Evolutionary conservation across 2,797 vertebrate species (phyloP), one percentile per base, ranked within the genome.

Genomic region (Enteromius trimaculatus): DNA sequence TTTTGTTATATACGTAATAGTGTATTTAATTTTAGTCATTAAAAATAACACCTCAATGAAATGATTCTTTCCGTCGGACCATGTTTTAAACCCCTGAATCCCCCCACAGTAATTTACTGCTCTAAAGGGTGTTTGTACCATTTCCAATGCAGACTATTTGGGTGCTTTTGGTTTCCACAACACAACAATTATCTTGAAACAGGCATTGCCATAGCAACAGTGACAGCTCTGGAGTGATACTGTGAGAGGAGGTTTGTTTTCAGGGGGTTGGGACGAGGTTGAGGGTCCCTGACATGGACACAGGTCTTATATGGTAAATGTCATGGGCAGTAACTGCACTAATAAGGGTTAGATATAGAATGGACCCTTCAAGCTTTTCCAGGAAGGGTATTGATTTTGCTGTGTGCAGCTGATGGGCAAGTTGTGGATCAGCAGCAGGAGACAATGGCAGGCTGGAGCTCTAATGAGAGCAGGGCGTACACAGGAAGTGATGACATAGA

Each of bases 401-500:
- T 39, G 78, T 77, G 47, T 47, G 72, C 42, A 49, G 58, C 60
- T 83, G 79, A 79, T 79, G 77, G 65, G 70, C 19, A 65, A 83
- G 82, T 70, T 21, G 31, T 60, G 68, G 34, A 86, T 65, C 74
- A 81, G 77, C 69, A 84, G 81, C 74, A 65, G 83, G 39, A 85
- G 77, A 84, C 44, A 23, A 85, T 87, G 81, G 70, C 85, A 85
- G 81, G 39, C 58, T 66, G 42, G 21, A 42, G 64, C 69, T 47
- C 69, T 89, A 89, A 89, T 86, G 86, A 87, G 88, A 65, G 3
- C 9, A 49, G 31, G 86, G 47, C 69, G 80, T 85, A 85, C 87
- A 83, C 86, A 87, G 83, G 70, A 84, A 86, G 81, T 84, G 60
- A 64, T 81, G 80, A 60, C 66, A 69, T 81, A 76, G 62, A 60